Base-by-base conservation (phyloP, 1,140 invertebrate genomes). In the Arion vulgaris region DNA sequence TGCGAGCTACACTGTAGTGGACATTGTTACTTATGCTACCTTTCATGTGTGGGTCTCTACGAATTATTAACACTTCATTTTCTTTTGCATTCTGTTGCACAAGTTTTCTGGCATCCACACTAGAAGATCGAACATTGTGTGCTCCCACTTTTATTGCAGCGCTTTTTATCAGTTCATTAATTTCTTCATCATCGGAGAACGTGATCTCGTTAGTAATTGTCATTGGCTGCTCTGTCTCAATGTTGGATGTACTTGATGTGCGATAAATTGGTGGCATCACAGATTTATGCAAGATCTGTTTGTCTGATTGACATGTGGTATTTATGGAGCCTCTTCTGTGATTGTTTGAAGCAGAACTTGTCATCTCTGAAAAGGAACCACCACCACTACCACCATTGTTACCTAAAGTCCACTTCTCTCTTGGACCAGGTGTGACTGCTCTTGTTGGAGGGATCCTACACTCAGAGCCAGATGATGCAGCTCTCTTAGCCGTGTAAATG, bases 381-480 rank as follows among this genome's bases (percentile, higher is more conserved):
- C 74, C 11, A 15, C 74, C 41, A 2, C 74, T 23, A n/a, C 62
- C 73, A 28, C 73, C 38, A 57, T 13, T 39, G 5, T 28, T 36
- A 32, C 78, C 62, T 71, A 80, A 34, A 1, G 80, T 66, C 77
- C 69, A 84, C 45, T 62, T 80, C 51, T 83, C 82, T 62, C 78
- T 39, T n/a, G 85, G 86, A 1, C 84, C 87, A 32, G 87, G 87
- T 32, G 86, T 87, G 15, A 79, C 82, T 15, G 84, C 83, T 17
- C 85, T 79, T 28, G 81, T 75, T 53, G 39, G 72, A 36, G 26
- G 80, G 69, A 34, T 32, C 36, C 74, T 39, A 28, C 32, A 26
- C 28, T 32, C 68, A 9, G 88, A 87, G 34, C 86, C 88, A 19
- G 89, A 88, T 23, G 88, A 89, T 23, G 76, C 75, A 71, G 88